phyloP scores from a whole-genome alignment of 2,113 vertebrate genomes.

The Hemibagrus wyckioides region DNA sequence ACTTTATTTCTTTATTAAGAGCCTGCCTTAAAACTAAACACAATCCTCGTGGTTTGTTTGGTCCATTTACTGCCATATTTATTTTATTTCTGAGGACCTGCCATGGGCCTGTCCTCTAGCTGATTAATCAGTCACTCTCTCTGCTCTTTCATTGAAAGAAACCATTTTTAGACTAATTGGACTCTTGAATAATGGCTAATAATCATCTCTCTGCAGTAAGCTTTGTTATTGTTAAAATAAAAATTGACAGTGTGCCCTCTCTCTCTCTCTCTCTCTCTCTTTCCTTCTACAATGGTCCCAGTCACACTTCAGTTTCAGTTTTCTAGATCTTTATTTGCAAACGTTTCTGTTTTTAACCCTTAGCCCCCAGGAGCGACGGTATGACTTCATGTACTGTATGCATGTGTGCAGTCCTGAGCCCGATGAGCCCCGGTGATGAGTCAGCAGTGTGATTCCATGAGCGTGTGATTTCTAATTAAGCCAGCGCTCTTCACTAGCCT shows the following conservation, averaged over 20 bases:
- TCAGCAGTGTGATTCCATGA: constrained; percentile 27
- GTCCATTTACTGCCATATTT: neutral
- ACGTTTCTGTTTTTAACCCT: neutral
- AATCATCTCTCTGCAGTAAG: neutral
- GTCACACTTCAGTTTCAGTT: neutral
- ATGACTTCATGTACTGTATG: neutral
- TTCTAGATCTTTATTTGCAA: neutral
- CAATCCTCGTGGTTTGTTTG: neutral
- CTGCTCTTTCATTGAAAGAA: neutral
- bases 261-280: neutral
- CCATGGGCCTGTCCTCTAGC: neutral
- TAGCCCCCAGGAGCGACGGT: neutral
- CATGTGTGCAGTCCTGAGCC: neutral
- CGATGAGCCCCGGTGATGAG: neutral
- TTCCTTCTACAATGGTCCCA: neutral
- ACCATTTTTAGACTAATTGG: constrained; percentile 1
- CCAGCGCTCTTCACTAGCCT: constrained; percentile 5
- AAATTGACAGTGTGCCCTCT: neutral
- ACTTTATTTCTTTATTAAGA: constrained; percentile 22
- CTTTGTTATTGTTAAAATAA: neutral
- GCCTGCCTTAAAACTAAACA: constrained; percentile 2
- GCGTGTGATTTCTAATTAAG: constrained; percentile 44
- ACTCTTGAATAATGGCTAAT: neutral
- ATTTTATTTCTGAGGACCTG: neutral
- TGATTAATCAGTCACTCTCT: constrained; percentile 2